phyloP scores from a whole-genome alignment of 2,113 vertebrate species.

The Dinomys branickii region DNA sequence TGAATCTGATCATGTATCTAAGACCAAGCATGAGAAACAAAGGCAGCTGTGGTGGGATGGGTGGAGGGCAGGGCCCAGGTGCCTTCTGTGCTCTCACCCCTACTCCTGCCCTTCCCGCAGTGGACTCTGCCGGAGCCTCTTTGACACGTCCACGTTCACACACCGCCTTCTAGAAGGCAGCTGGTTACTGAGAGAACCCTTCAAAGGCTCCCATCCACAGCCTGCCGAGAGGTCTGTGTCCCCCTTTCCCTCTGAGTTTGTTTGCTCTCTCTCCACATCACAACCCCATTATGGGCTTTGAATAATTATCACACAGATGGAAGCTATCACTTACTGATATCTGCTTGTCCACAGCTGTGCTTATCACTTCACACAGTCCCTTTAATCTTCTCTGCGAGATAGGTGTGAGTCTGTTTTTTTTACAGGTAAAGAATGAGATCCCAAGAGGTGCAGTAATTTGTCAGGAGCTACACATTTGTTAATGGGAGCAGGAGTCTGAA shows the following conservation, averaged over 20 bases:
- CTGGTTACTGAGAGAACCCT: neutral
- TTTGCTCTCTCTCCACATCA: neutral
- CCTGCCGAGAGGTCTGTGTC: neutral
- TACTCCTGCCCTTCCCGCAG: neutral
- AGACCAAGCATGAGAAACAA: neutral
- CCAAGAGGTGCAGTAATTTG: neutral
- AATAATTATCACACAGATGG: neutral
- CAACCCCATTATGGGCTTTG: neutral
- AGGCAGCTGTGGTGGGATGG: neutral
- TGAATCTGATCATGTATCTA: neutral
- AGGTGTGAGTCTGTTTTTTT: neutral
- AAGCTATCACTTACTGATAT: neutral
- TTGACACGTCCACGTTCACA: neutral
- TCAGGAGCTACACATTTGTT: neutral
- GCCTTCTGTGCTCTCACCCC: too few relatives aligned
- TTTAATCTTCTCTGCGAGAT: neutral
- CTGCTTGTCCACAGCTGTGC: neutral
- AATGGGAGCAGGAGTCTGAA: neutral
- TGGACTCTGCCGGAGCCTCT: neutral
- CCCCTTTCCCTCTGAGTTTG: neutral
- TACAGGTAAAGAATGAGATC: slow-evolving; percentile 10
- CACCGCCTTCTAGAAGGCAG: neutral
- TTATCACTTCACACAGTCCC: neutral
- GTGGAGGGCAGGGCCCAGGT: neutral
- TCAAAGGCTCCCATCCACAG: neutral